Conservation (phyloP, 1,140 invertebrate genomes). For the Drosophila nebulosa region DNA sequence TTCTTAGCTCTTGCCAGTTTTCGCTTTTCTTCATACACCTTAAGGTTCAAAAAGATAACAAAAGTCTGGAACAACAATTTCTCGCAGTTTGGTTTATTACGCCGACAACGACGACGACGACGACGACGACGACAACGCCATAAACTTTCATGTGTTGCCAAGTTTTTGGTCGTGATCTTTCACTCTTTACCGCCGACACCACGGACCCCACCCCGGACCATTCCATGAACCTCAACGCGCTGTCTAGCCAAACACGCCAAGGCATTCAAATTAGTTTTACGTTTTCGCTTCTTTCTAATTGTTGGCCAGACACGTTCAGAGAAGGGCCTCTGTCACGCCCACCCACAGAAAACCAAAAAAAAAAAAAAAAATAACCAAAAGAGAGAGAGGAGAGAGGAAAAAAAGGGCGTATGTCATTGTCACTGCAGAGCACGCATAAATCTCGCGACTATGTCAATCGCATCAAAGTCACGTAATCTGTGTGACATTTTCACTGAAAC, state of each 20-base stretch:
- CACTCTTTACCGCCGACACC: slow-evolving; percentile 31
- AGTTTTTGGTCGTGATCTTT: slow-evolving; percentile 77
- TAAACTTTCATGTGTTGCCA: slow-evolving; percentile 74
- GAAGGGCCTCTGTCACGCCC: background rate
- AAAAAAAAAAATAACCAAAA: slow-evolving; percentile 20
- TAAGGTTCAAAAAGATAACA: slow-evolving; percentile 6
- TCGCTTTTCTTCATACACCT: slow-evolving; percentile 67
- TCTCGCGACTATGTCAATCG: slow-evolving; percentile 78
- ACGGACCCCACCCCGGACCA: slow-evolving; percentile 1
- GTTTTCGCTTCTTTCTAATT: slow-evolving; percentile 56
- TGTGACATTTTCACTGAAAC: slow-evolving; percentile 78
- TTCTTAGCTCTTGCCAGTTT: slow-evolving; percentile 49
- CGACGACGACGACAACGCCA: slow-evolving; percentile 42
- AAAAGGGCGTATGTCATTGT: slow-evolving; percentile 25
- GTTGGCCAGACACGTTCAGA: slow-evolving; percentile 53
- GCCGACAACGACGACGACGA: slow-evolving; percentile 21
- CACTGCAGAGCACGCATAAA: slow-evolving; percentile 65
- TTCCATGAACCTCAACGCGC: background rate
- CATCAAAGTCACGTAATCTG: slow-evolving; percentile 79
- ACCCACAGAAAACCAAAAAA: slow-evolving; percentile 15
- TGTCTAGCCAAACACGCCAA: slow-evolving; percentile 43
- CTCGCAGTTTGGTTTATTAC: slow-evolving; percentile 46
- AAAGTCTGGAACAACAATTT: slow-evolving; percentile 57
- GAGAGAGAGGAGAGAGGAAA: background rate
- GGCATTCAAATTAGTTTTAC: slow-evolving; percentile 74